These are phyloP conservation scores for Smithornis capensis DNA, from an alignment of 2,113 vertebrate species.

Conservation along the genomic window DNA sequence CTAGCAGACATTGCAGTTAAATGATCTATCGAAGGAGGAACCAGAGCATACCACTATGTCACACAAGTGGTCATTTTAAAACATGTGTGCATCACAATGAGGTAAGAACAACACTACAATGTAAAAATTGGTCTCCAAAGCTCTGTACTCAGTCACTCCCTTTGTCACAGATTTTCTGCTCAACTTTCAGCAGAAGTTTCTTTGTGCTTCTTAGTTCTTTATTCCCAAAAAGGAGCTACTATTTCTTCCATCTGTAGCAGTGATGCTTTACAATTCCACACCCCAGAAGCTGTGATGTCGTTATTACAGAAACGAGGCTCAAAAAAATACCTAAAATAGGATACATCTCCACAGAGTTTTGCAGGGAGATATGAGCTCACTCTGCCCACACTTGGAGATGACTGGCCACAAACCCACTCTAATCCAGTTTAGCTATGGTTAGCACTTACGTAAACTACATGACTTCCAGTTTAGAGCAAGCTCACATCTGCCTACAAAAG, in stretches of 20 bases:
- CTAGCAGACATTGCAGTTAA: conserved; percentile 37
- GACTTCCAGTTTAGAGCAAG: conserved; percentile 30
- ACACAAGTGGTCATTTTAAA: conserved; percentile 10
- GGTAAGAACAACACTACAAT: background rate
- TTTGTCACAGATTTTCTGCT: background rate
- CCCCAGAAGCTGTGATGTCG: background rate
- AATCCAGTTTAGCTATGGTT: conserved; percentile 59
- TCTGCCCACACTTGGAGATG: conserved; percentile 39
- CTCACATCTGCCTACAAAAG: conserved; percentile 51
- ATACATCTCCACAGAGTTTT: background rate
- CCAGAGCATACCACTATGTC: background rate
- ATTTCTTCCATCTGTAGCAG: background rate
- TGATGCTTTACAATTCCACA: background rate
- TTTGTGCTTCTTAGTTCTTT: background rate
- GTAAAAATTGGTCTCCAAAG: background rate
- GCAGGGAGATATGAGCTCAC: conserved; percentile 49
- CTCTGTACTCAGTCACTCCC: background rate
- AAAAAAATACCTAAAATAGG: conserved; percentile 4
- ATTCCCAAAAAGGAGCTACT: background rate
- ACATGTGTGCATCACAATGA: conserved; percentile 22
- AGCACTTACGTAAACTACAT: conserved; percentile 47
- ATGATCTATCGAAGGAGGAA: conserved; percentile 14
- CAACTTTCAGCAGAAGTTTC: background rate
- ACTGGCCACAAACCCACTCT: conserved; percentile 57
- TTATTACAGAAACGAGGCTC: background rate